These are phyloP conservation scores for Bombus sibiricus DNA, from an alignment of 1,140 invertebrate genomes.

Conservation along the genomic window DNA sequence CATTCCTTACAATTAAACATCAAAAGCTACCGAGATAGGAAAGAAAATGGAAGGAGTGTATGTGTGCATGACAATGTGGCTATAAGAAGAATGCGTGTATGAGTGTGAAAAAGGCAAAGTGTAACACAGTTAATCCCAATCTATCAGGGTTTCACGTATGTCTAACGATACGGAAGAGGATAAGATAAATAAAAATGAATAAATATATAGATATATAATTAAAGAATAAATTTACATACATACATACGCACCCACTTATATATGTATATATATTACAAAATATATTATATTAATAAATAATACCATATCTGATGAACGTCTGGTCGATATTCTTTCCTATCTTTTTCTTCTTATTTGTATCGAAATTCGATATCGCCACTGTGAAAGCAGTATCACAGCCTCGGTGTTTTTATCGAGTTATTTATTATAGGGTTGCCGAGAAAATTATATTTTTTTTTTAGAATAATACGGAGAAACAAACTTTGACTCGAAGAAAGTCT, in stretches of 20 bases:
- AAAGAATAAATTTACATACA: constrained; percentile 66
- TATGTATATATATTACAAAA: constrained; percentile 76
- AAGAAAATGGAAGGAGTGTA: background rate
- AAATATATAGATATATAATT: constrained; percentile 62
- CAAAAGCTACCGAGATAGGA: background rate
- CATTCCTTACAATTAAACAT: constrained; percentile 16
- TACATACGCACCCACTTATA: constrained; percentile 67
- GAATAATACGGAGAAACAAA: background rate
- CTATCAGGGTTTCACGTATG: constrained; percentile 78
- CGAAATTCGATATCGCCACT: background rate
- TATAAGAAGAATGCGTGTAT: constrained; percentile 26
- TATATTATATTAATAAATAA: constrained; percentile 80
- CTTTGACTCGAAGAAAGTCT: background rate
- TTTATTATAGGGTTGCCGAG: background rate
- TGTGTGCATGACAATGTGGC: background rate
- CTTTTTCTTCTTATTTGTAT: background rate
- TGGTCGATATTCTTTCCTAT: background rate
- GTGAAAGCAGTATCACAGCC: background rate
- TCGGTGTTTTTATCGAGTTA: background rate
- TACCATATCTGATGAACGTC: constrained; percentile 71
- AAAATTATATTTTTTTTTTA: background rate
- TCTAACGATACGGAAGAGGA: constrained; percentile 65
- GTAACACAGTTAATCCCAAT: constrained; percentile 71
- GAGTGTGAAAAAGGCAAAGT: constrained; percentile 21
- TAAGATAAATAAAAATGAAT: constrained; percentile 65